Base-by-base conservation (phyloP, 1,140 invertebrate genomes). In the Agrypnia vestita region DNA sequence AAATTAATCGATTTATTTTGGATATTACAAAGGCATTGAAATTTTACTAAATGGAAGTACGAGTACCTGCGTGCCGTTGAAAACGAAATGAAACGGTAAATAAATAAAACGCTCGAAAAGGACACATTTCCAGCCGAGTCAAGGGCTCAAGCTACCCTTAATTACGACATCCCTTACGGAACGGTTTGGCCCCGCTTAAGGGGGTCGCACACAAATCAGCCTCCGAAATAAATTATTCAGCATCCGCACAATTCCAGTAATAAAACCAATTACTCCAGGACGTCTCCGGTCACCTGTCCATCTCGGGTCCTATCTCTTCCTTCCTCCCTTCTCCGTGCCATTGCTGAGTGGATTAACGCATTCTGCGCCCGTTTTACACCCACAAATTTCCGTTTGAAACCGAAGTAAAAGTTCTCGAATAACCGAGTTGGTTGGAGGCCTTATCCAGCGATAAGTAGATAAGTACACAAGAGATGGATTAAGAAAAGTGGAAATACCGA, bases 191-290 rank as follows among this genome's bases (percentile, higher is more conserved):
- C 55, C 55, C 17, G 17, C 21, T 64, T 35, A 19, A n/a, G 17
- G n/a, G n/a, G 74, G 21, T 25, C 62, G 46, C 21, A 62, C 13
- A 72, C 47, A 25, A 72, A 51, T 49, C 44, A 46, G 21, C 17
- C 69, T 53, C 46, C 17, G 43, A 46, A 67, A 43, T 81, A 78
- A 81, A 81, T 73, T 78, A 81, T 78, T 78, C 69, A 75, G 76
- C 21, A 43, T 82, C 62, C 80, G 80, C 79, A 64, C 73, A 51
- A 67, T 71, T 72, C 73, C 21, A 19, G 74, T 71, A 82, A 79
- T 82, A 82, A 82, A 82, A 79, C 78, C 78, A 82, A 82, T 82
- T 82, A 82, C 74, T 79, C 51, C 11, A 44, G 79, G 55, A 55
- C 53, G 56, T 80, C 59, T 80, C 72, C 47, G 19, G 74, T 46